Evolutionary conservation across 2,797 vertebrate genomes (phyloP).

Genomic region (Notolepis coatsorum): DNA sequence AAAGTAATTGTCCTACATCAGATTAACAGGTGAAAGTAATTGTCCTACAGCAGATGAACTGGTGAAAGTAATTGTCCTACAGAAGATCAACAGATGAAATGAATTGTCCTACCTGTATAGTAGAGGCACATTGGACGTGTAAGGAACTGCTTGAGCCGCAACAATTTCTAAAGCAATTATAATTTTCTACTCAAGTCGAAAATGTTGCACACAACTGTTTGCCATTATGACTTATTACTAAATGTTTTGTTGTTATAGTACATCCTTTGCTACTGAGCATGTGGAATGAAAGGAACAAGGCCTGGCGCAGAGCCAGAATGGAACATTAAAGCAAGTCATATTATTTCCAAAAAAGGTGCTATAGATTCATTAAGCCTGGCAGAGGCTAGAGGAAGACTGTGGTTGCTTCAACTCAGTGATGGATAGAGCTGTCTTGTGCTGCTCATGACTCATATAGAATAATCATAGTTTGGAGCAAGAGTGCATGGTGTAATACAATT

Average conservation of each 20-base stretch:
- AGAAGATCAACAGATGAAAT: too few relatives aligned
- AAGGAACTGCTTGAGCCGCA: constrained; percentile 17
- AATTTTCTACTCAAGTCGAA: not conserved
- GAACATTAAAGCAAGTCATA: constrained; percentile 54
- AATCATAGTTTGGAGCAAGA: constrained; percentile 57
- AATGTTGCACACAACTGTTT: constrained; percentile 21
- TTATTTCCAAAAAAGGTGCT: constrained; percentile 31
- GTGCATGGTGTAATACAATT: constrained; percentile 42
- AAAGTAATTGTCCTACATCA: too few relatives aligned
- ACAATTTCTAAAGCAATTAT: constrained; percentile 26
- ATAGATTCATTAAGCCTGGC: constrained; percentile 58
- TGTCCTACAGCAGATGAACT: too few relatives aligned
- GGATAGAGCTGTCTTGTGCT: constrained; percentile 61
- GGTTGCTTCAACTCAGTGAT: constrained; percentile 60
- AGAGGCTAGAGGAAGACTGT: constrained; percentile 42
- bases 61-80: constrained; percentile 47
- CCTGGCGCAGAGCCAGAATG: constrained; percentile 19
- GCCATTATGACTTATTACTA: not conserved
- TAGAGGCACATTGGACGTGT: constrained; percentile 28
- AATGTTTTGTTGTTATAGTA: constrained; percentile 23
- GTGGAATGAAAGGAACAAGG: constrained; percentile 21
- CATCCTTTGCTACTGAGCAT: constrained; percentile 35
- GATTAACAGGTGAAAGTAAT: too few relatives aligned
- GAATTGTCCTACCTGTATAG: too few relatives aligned
- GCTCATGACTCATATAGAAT: constrained; percentile 67